Evolutionary conservation across 2,888 invertebrate genomes (phyloP), one percentile per base, ranked within the genome.

Genomic region (Frankliniella fusca): DNA sequence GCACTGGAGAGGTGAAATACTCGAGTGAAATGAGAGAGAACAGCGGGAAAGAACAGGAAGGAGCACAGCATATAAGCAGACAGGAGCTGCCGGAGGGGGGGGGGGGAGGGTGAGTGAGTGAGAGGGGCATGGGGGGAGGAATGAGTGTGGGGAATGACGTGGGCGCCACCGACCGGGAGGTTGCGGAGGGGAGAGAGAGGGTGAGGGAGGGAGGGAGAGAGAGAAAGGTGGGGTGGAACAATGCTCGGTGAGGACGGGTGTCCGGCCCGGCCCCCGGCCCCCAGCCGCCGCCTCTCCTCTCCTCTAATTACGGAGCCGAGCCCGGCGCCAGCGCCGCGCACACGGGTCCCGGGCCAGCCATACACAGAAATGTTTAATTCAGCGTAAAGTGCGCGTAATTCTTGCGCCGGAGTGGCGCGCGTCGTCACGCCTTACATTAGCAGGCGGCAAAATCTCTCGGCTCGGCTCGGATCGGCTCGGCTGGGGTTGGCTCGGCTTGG

Each of bases 301-400:
- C 61, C n/a, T 61, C 61, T 61, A 61, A 61, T 61, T 61, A 61
- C 61, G 61, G 12, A 38, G 38, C 38, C 38, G n/a, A 38, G 38
- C 38, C 38, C 5, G 38, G 38, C 38, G n/a, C n/a, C n/a, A n/a
- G n/a, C 38, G 38, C 3, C 3, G 38, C 54, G 7, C 15, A 54
- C 54, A 12, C 54, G 54, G 5, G 12, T 5, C 2, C 54, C 54
- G 20, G 20, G 54, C 54, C 38, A 38, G 38, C 38, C 38, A 38
- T 38, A 38, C 38, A 5, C 38, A 38, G 27, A 76, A 76, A 76
- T 76, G 70, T 76, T 76, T 76, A 76, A 76, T 76, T 76, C 70
- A 76, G 70, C 70, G 27, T 70, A 76, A 76, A 76, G 70, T 70
- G 70, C 70, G 70, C 27, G 70, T 70, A 23, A 70, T 70, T 70